Base-by-base conservation (phyloP, 1,140 invertebrate species). In the Drosophila oshimai region DNA sequence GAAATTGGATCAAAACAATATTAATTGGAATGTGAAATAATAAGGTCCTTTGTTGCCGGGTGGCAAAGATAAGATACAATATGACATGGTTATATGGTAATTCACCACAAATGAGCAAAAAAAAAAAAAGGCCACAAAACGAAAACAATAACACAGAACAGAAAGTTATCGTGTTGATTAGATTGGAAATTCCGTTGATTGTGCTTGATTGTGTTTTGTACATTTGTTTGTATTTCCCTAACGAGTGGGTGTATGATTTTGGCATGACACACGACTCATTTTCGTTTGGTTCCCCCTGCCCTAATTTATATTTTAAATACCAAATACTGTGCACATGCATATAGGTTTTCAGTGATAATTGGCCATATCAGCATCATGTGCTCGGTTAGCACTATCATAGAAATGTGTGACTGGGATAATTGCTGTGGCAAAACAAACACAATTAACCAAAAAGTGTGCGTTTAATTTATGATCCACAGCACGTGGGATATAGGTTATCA, bases 121-220 rank as follows among this genome's bases (percentile, higher is more conserved):
- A 20, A 44, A 39, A 26, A 22, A 13, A 6, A 42, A 29, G n/a
- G n/a, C n/a, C 9, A 17, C 7, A 33, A 7, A 22, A 20, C 12
- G 39, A 57, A 31, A 37, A 47, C 49, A 49, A 62, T 74, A 69
- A 61, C 64, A 42, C n/a, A n/a, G 29, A 41, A 51, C 20, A 31
- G n/a, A 53, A 76, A 73, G 58, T 75, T 69, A 61, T 70, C 54
- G 50, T 41, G 67, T 55, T 73, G 78, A 81, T 83, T 83, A 81
- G 78, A 78, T 81, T 81, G 61, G 47, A 64, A 77, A 64, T 45
- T 64, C 46, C 77, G 37, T 58, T 51, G 31, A 73, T 64, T 69
- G 42, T 26, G 39, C 49, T 71, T 44, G 49, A 45, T 15, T 44
- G 44, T 64, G 37, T 46, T 46, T 44, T 55, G 31, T 33, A 15